Percentiles rank a stretch among this genome's conserved stretches.
Conservation (phyloP, 1,140 invertebrate genomes). For the Chironomus tepperi region DNA sequence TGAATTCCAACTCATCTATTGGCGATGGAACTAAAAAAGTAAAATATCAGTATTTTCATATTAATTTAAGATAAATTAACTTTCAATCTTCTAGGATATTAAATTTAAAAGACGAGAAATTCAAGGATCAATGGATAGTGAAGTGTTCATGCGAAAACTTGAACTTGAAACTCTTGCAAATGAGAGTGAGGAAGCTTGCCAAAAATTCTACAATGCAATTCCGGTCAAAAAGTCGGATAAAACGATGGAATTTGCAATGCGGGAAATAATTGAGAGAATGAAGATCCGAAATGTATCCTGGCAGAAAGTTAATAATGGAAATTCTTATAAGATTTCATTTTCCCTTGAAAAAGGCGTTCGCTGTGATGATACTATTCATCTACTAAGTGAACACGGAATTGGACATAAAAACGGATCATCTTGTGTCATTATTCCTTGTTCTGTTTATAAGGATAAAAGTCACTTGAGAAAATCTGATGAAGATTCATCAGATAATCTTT, state of each 20-base stretch:
- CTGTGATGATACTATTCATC: conserved; percentile 40
- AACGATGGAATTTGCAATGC: conserved; percentile 35
- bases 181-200: conserved; percentile 9
- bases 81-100: neutral
- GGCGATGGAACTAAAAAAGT: no score
- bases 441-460: conserved; percentile 33
- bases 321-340: conserved; percentile 39
- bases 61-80: neutral
- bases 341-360: conserved; percentile 38
- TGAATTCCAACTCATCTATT: neutral
- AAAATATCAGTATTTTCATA: no score
- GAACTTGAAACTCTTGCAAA: conserved; percentile 18
- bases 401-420: conserved; percentile 39
- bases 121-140: conserved; percentile 23
- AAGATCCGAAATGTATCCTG: conserved; percentile 36
- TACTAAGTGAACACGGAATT: conserved; percentile 40
- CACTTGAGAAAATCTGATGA: neutral
- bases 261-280: conserved; percentile 34
- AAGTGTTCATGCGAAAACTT: neutral
- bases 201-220: neutral
- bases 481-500: neutral
- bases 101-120: neutral
- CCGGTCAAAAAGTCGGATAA: conserved; percentile 25
- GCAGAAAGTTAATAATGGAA: conserved; percentile 32
- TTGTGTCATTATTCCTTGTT: conserved; percentile 41